Percentiles rank a stretch among this genome's conserved stretches.
phyloP scores from a whole-genome alignment of 1,140 invertebrate genomes.

The Leptestheria dahalacensis region DNA sequence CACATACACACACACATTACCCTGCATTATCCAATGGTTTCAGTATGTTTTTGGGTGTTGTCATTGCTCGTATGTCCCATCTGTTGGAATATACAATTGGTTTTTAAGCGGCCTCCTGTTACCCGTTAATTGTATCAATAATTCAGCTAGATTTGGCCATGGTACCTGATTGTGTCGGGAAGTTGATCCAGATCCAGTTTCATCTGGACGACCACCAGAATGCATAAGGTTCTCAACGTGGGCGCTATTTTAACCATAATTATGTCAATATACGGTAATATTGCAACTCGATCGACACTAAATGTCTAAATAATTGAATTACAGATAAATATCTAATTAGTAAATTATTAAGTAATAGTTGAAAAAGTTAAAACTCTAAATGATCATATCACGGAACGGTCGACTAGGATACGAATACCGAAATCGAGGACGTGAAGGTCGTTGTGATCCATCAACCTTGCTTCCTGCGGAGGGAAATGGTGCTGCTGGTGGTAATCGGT shows the following conservation, averaged over 20 bases:
- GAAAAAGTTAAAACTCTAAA: too few species aligned
- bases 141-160: too few species aligned
- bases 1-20: constrained; percentile 1
- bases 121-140: constrained; percentile 25
- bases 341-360: too few species aligned
- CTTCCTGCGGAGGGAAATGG: constrained; percentile 11
- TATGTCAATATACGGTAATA: constrained; percentile 1
- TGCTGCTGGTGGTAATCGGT: constrained; percentile 14
- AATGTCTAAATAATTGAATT: too few species aligned
- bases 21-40: constrained; percentile 12
- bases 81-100: constrained; percentile 24
- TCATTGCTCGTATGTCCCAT: constrained; percentile 33
- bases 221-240: constrained; percentile 47
- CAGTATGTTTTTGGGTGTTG: constrained; percentile 28
- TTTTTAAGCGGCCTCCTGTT: constrained; percentile 18
- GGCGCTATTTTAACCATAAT: constrained; percentile 40
- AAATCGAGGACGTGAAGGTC: constrained; percentile 62
- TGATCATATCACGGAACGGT: too few species aligned
- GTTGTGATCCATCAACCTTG: constrained; percentile 49
- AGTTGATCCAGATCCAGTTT: constrained; percentile 42
- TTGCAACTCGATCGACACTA: constrained; percentile 10
- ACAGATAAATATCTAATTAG: too few species aligned
- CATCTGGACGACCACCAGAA: constrained; percentile 42
- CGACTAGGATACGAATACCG: too few species aligned
- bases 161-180: constrained; percentile 41